A percentile compares a stretch with the other conserved stretches of the same genome.
phyloP scores from a whole-genome alignment of 1,140 invertebrate genomes.

The Dendroctonus ponderosae region DNA sequence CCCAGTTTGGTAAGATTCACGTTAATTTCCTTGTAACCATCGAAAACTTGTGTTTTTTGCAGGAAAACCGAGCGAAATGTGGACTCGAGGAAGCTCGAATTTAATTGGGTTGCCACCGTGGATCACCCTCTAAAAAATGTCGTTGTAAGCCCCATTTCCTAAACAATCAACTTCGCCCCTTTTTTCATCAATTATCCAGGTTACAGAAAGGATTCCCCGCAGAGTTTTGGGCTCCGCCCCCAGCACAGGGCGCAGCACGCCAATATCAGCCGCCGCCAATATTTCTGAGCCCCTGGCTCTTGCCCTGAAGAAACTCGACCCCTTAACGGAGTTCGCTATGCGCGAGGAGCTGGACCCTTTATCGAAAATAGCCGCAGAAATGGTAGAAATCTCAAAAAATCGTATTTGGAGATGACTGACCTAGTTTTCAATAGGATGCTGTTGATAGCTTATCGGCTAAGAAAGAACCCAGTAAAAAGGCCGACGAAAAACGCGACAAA shows the following conservation, averaged over 20 bases:
- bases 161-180: neutral
- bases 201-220: constrained; percentile 53
- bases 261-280: constrained; percentile 51
- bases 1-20: no score
- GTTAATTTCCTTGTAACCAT: no score
- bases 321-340: constrained; percentile 67
- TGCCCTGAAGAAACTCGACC: constrained; percentile 71
- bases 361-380: constrained; percentile 62
- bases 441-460: neutral
- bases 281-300: constrained; percentile 59
- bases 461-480: neutral
- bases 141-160: constrained; percentile 44
- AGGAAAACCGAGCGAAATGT: constrained; percentile 2
- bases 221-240: constrained; percentile 52
- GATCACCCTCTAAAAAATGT: constrained; percentile 61
- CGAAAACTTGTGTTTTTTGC: neutral
- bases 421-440: neutral
- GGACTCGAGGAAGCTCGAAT: neutral
- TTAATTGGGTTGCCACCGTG: constrained; percentile 7
- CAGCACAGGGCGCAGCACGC: constrained; percentile 56
- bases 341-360: constrained; percentile 64
- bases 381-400: constrained; percentile 47
- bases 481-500: neutral
- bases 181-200: constrained; percentile 39
- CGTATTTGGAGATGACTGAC: neutral